These are phyloP conservation scores for Melanaphis sacchari DNA, from an alignment of 1,140 invertebrate genomes.

Conservation along the genomic window DNA sequence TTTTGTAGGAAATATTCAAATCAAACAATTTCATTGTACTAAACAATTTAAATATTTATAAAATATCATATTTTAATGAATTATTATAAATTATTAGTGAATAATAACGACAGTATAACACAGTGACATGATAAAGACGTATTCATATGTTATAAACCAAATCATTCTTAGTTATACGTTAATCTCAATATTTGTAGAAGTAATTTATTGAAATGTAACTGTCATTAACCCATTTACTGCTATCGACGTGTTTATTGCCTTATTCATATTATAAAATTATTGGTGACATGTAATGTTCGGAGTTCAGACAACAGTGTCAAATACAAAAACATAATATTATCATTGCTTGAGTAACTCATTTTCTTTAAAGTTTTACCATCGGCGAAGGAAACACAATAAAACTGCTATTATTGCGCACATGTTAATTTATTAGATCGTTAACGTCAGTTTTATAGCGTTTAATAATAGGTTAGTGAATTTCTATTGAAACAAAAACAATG, in stretches of 20 bases:
- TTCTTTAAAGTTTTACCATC: not conserved
- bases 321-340: not conserved
- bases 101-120: not conserved
- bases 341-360: not conserved
- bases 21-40: not conserved
- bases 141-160: not conserved
- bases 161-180: not conserved
- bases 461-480: not conserved
- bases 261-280: not conserved
- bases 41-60: not conserved
- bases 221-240: not conserved
- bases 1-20: too few relatives aligned
- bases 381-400: not conserved
- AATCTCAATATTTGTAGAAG: not conserved
- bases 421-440: conserved; percentile 16
- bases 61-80: not conserved
- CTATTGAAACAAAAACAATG: not conserved
- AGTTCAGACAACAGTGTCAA: not conserved
- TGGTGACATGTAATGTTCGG: not conserved
- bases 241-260: not conserved
- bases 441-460: not conserved
- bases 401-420: not conserved
- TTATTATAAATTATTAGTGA: too few relatives aligned
- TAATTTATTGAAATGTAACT: not conserved
- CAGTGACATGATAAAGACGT: not conserved